Evolutionary conservation across 2,797 vertebrate genomes (phyloP).

Genomic region (Lateolabrax maculatus): DNA sequence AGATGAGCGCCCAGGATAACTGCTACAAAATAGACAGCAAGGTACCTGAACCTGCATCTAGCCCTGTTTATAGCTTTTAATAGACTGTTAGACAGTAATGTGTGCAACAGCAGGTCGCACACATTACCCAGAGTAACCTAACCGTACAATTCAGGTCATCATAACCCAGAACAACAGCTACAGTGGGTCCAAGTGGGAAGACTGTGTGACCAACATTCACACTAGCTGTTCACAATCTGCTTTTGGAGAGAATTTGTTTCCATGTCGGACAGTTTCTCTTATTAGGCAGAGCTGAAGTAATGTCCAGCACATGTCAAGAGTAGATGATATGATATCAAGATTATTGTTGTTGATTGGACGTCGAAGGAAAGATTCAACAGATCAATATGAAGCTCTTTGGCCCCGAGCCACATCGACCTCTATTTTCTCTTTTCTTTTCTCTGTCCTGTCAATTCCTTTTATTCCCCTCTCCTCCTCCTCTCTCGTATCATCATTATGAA

Average conservation of each 20-base stretch:
- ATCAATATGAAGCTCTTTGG: conserved; percentile 79
- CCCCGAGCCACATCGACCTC: conserved; percentile 53
- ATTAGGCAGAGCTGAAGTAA: neutral
- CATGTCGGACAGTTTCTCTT: neutral
- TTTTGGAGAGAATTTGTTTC: neutral
- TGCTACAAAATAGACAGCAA: conserved; percentile 96
- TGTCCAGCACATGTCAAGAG: neutral
- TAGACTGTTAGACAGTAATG: no score
- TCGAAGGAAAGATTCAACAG: conserved; percentile 61
- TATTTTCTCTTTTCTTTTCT: conserved; percentile 2
- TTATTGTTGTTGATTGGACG: conserved; percentile 54
- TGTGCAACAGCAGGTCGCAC: neutral
- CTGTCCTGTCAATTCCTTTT: conserved; percentile 33
- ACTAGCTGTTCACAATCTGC: neutral
- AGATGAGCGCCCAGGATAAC: conserved; percentile 93
- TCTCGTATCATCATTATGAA: conserved; percentile 17
- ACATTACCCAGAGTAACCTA: neutral
- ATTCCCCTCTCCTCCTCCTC: neutral
- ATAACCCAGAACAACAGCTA: neutral
- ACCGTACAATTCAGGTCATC: neutral
- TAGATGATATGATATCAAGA: conserved; percentile 42
- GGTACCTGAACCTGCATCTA: conserved; percentile 79
- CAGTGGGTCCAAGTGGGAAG: neutral
- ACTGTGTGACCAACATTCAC: neutral
- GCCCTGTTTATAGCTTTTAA: conserved; percentile 12